A percentile compares a stretch with the other conserved stretches of the same genome.
These are phyloP conservation scores for Danaus melanippus DNA, from an alignment of 1,140 invertebrate genomes.

Conservation along the genomic window DNA sequence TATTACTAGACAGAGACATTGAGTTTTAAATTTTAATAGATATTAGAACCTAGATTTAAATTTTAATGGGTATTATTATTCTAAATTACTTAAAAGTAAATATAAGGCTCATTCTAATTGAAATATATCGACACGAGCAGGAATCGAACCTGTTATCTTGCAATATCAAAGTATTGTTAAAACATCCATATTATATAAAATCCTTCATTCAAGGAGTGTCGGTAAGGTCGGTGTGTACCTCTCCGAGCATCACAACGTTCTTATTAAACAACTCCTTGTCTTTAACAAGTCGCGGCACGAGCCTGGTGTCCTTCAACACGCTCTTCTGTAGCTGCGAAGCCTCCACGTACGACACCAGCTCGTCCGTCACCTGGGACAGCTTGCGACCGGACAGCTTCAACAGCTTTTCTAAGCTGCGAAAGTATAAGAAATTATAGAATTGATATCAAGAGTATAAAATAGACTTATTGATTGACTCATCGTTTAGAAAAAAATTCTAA, in stretches of 20 bases:
- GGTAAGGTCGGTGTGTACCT: constrained; percentile 13
- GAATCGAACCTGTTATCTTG: neutral
- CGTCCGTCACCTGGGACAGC: constrained; percentile 70
- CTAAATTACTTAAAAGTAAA: neutral
- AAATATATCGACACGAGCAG: too few relatives aligned
- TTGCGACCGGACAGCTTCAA: constrained; percentile 73
- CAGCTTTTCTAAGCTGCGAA: constrained; percentile 71
- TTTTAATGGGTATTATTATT: neutral
- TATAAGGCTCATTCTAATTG: neutral
- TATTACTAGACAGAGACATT: too few relatives aligned
- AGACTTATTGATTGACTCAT: too few relatives aligned
- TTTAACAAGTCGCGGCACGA: constrained; percentile 74
- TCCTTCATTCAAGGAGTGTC: too few relatives aligned
- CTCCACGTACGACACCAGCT: constrained; percentile 72
- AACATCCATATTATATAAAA: neutral
- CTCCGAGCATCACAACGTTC: constrained; percentile 70
- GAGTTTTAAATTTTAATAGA: too few relatives aligned
- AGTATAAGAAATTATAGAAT: constrained; percentile 12
- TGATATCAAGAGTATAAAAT: neutral
- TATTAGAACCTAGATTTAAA: neutral
- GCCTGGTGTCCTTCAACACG: constrained; percentile 73
- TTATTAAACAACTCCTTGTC: constrained; percentile 75
- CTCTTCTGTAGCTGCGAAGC: constrained; percentile 30
- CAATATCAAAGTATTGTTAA: too few relatives aligned
- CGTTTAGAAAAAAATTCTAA: too few relatives aligned